Percentiles rank a stretch among this genome's conserved stretches.
Evolutionary conservation across 2,797 vertebrate species (phyloP).

Genomic region (Spea hammondii): DNA sequence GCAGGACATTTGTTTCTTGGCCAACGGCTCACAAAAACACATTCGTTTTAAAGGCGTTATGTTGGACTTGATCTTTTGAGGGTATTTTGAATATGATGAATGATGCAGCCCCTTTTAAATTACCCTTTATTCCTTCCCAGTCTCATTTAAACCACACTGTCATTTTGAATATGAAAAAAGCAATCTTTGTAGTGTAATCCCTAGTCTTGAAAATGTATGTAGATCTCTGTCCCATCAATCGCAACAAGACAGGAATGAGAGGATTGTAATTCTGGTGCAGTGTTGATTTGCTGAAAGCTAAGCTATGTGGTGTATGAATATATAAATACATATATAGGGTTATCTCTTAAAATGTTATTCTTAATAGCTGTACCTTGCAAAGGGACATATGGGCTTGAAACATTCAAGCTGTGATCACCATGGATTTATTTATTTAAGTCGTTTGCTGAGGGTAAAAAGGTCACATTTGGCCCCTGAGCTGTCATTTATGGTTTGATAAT

Average conservation of each 20-base stretch:
- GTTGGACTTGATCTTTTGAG: background rate
- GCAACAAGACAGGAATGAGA: background rate
- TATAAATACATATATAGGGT: too few relatives aligned
- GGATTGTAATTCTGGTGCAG: background rate
- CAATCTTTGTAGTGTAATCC: background rate
- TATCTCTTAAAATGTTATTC: too few relatives aligned
- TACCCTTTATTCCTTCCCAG: background rate
- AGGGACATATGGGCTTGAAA: background rate
- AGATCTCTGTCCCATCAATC: background rate
- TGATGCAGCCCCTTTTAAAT: background rate
- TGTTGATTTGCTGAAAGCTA: background rate
- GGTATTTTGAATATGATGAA: background rate
- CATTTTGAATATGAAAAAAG: conserved; percentile 6
- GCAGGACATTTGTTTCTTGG: background rate
- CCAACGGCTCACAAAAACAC: conserved; percentile 3
- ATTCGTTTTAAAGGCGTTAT: too few relatives aligned
- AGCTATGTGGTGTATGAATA: background rate
- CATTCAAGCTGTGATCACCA: too few relatives aligned
- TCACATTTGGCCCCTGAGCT: too few relatives aligned
- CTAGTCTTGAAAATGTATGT: background rate
- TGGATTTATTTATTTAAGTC: too few relatives aligned
- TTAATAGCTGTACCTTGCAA: background rate
- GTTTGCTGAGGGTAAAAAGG: too few relatives aligned
- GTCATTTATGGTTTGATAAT: too few relatives aligned
- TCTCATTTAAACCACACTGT: background rate